Conservation (phyloP, 2,797 vertebrate species). For the Spondyliosoma cantharus region DNA sequence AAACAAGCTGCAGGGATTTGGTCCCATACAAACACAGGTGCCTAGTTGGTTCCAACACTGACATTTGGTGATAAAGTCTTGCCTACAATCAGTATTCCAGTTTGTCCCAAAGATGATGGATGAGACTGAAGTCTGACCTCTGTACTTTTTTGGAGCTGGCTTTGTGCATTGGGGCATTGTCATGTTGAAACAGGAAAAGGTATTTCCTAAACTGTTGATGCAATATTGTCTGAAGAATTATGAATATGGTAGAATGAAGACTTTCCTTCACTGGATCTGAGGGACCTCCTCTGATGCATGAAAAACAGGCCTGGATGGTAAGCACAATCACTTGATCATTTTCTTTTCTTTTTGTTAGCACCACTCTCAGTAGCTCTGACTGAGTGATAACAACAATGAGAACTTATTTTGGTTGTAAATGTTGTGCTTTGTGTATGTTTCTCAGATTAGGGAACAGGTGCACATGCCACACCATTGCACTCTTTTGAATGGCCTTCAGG, state of each 20-base stretch:
- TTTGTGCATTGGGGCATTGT: too few relatives aligned
- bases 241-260: background rate
- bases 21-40: background rate
- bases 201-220: background rate
- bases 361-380: constrained; percentile 10
- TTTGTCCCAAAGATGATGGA: background rate
- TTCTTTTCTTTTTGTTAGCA: background rate
- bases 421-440: constrained; percentile 21
- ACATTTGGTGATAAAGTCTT: too few relatives aligned
- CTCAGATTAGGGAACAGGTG: constrained; percentile 60
- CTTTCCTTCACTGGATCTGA: background rate
- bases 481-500: constrained; percentile 59
- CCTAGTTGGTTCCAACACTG: background rate
- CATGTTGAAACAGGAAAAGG: too few relatives aligned
- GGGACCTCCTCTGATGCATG: background rate
- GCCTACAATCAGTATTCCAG: too few relatives aligned
- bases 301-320: background rate
- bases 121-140: background rate
- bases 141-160: background rate
- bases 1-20: too few relatives aligned
- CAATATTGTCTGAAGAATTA: too few relatives aligned
- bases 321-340: background rate
- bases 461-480: constrained; percentile 21
- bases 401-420: constrained; percentile 23
- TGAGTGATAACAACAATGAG: background rate